These are phyloP conservation scores for Ceratosolen solmsi DNA, from an alignment of 1,140 invertebrate genomes.

Conservation along the genomic window DNA sequence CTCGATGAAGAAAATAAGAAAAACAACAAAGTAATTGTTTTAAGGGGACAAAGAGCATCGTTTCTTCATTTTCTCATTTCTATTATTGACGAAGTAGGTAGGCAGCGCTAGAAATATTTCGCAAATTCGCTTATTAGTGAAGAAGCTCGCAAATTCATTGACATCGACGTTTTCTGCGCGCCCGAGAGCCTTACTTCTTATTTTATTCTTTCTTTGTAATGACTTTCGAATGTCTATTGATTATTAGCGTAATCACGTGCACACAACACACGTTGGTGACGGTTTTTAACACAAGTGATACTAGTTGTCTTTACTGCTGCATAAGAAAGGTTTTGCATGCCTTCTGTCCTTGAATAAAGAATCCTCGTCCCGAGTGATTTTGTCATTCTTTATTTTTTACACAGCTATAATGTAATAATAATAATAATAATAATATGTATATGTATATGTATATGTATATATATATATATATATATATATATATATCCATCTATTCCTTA, in stretches of 20 bases:
- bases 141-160: slow-evolving; percentile 11
- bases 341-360: slow-evolving; percentile 22
- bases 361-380: slow-evolving; percentile 24
- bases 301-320: slow-evolving; percentile 64
- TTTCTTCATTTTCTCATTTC: background rate
- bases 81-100: slow-evolving; percentile 8
- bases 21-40: background rate
- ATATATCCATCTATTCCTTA: background rate
- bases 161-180: slow-evolving; percentile 65
- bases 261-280: slow-evolving; percentile 50
- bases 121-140: background rate
- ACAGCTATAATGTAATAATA: slow-evolving; percentile 32
- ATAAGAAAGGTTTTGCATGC: slow-evolving; percentile 12
- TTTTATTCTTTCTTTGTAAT: slow-evolving; percentile 12
- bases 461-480: background rate
- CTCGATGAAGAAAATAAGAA: background rate
- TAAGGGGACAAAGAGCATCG: slow-evolving; percentile 31
- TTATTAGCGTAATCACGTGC: slow-evolving; percentile 64
- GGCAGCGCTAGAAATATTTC: background rate
- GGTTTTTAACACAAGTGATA: slow-evolving; percentile 63
- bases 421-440: no score
- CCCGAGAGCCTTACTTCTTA: slow-evolving; percentile 33
- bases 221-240: slow-evolving; percentile 57
- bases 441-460: background rate
- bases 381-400: slow-evolving; percentile 43